These are phyloP conservation scores for Centruroides vittatus DNA, from an alignment of 1,140 invertebrate species.

Conservation along the genomic window DNA sequence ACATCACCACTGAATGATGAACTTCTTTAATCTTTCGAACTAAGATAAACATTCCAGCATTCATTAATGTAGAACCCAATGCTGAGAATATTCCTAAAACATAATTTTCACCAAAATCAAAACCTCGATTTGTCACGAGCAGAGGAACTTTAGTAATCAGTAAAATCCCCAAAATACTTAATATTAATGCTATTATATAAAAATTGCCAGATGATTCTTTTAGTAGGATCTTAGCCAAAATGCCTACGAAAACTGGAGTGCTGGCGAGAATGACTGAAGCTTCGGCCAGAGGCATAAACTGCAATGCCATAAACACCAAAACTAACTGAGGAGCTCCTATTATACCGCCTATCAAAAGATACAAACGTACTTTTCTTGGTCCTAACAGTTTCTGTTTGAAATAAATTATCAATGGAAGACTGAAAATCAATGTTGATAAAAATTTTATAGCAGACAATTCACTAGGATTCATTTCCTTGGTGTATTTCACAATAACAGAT, in stretches of 20 bases:
- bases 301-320: constrained; percentile 47
- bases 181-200: constrained; percentile 33
- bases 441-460: constrained; percentile 66
- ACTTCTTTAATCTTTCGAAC: constrained; percentile 63
- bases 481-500: constrained; percentile 66
- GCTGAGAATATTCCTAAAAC: constrained; percentile 56
- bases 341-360: constrained; percentile 17
- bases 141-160: constrained; percentile 36
- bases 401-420: constrained; percentile 65
- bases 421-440: constrained; percentile 63
- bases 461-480: constrained; percentile 56
- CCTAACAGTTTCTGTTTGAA: constrained; percentile 42
- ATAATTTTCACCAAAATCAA: neutral
- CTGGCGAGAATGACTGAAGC: constrained; percentile 44
- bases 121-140: neutral
- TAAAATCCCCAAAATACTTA: constrained; percentile 36
- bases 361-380: constrained; percentile 42
- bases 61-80: constrained; percentile 67
- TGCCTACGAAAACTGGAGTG: constrained; percentile 40
- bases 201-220: constrained; percentile 40
- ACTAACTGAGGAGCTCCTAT: constrained; percentile 19
- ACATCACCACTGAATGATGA: constrained; percentile 7
- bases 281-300: constrained; percentile 38
- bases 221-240: constrained; percentile 37
- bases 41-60: constrained; percentile 73